Percentiles rank a stretch among this genome's conserved stretches.
These are phyloP conservation scores for Tympanuchus pallidicinctus DNA, from an alignment of 2,113 vertebrate genomes.

Conservation along the genomic window DNA sequence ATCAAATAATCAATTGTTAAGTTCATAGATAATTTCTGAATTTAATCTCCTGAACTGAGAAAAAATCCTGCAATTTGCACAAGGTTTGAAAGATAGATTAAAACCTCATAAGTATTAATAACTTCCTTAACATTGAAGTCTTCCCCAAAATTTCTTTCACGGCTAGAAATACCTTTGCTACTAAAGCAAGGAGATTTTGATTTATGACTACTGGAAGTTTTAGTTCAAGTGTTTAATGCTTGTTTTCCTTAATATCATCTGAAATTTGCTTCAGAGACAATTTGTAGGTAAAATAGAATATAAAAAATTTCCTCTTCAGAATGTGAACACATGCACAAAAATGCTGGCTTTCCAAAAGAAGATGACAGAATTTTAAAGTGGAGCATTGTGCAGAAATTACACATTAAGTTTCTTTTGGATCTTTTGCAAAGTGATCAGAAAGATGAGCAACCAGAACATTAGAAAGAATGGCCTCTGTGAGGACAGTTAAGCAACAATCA, in stretches of 20 bases:
- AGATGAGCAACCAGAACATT: neutral
- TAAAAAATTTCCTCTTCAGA: neutral
- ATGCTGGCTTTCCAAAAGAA: neutral
- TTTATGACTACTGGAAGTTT: neutral
- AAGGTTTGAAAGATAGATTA: neutral
- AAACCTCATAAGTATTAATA: neutral
- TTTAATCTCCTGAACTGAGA: neutral
- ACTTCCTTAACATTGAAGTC: neutral
- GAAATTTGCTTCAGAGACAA: neutral
- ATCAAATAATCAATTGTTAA: neutral
- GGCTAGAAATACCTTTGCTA: neutral
- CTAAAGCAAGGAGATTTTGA: neutral
- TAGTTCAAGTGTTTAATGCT: neutral
- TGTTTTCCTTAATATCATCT: neutral
- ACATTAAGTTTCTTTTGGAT: neutral
- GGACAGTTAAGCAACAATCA: neutral
- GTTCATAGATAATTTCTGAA: neutral
- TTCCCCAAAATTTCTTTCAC: neutral
- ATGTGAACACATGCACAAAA: neutral
- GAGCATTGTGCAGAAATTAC: neutral
- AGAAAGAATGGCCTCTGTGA: neutral
- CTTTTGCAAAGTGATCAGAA: neutral
- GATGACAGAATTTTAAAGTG: neutral
- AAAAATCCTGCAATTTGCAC: neutral
- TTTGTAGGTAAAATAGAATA: neutral